Evolutionary conservation across 2,888 invertebrate genomes (phyloP).

Genomic region (Caenorhabditis sp.): DNA sequence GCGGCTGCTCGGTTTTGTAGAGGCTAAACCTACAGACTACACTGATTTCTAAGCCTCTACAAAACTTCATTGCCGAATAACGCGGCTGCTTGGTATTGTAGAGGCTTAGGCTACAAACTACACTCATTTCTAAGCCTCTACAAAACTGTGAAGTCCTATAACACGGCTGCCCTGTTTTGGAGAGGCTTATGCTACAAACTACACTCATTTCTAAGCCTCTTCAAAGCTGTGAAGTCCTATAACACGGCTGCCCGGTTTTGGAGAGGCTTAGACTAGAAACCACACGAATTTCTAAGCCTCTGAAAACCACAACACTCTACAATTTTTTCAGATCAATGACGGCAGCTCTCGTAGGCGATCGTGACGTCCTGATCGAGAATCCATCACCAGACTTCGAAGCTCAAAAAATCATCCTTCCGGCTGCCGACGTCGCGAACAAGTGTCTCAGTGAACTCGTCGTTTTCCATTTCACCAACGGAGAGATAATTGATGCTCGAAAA

Average conservation of each 20-base stretch:
- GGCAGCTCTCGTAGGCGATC: slow-evolving; percentile 62
- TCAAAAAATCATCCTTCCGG: slow-evolving; percentile 49
- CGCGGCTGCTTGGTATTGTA: neutral
- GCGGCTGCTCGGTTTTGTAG: neutral
- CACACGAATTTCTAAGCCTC: too few species aligned
- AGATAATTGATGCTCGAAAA: slow-evolving; percentile 44
- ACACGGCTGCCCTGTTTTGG: neutral
- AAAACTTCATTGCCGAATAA: too few species aligned
- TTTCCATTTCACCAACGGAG: slow-evolving; percentile 51
- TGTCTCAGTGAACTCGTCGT: slow-evolving; percentile 60
- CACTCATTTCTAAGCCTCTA: neutral
- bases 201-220: neutral
- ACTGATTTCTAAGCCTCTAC: neutral
- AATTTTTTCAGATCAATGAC: slow-evolving; percentile 57
- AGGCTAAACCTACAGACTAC: slow-evolving; percentile 3
- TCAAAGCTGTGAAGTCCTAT: too few species aligned
- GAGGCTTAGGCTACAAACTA: slow-evolving; percentile 1
- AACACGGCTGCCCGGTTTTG: too few species aligned
- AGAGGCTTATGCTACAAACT: too few species aligned
- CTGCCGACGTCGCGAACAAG: slow-evolving; percentile 66
- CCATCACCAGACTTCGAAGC: slow-evolving; percentile 60
- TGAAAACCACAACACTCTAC: too few species aligned
- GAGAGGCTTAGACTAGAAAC: too few species aligned
- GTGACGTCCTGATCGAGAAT: slow-evolving; percentile 59
- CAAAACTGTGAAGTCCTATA: neutral